Evolutionary conservation across 2,113 vertebrate species (phyloP).

Genomic region (Atractosteus spatula): DNA sequence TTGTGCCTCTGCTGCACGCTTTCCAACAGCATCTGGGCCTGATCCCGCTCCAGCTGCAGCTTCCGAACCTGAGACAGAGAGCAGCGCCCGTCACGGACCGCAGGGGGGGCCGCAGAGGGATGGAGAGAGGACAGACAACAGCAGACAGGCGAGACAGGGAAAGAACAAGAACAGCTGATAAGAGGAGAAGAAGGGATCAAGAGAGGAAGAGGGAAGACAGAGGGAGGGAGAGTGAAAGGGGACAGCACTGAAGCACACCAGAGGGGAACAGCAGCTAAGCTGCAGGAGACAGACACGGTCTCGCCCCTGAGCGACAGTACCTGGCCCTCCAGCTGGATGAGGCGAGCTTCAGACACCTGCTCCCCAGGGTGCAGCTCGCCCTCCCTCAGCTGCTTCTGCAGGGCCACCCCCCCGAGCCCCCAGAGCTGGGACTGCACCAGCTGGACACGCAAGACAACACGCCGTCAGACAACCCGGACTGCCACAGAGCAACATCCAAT

Average conservation of each 20-base stretch:
- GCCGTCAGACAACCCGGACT: too few species aligned
- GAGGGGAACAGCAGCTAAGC: too few species aligned
- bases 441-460: constrained; percentile 30
- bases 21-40: constrained; percentile 70
- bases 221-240: background rate
- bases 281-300: too few species aligned
- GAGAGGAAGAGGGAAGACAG: background rate
- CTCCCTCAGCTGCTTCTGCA: constrained; percentile 37
- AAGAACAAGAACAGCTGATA: background rate
- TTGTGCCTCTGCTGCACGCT: constrained; percentile 70
- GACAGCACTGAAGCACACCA: too few species aligned
- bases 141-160: background rate
- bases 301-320: constrained; percentile 41
- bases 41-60: constrained; percentile 72
- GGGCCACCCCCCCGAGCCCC: constrained; percentile 26
- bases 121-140: background rate
- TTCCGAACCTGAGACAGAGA: constrained; percentile 62
- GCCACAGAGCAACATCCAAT: too few species aligned
- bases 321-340: constrained; percentile 75
- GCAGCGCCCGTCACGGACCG: too few species aligned
- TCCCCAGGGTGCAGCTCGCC: constrained; percentile 47
- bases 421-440: constrained; percentile 54
- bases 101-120: background rate
- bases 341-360: constrained; percentile 52
- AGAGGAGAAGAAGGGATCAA: background rate